These are phyloP conservation scores for Apus apus DNA, from an alignment of 2,113 vertebrate species.

Conservation along the genomic window DNA sequence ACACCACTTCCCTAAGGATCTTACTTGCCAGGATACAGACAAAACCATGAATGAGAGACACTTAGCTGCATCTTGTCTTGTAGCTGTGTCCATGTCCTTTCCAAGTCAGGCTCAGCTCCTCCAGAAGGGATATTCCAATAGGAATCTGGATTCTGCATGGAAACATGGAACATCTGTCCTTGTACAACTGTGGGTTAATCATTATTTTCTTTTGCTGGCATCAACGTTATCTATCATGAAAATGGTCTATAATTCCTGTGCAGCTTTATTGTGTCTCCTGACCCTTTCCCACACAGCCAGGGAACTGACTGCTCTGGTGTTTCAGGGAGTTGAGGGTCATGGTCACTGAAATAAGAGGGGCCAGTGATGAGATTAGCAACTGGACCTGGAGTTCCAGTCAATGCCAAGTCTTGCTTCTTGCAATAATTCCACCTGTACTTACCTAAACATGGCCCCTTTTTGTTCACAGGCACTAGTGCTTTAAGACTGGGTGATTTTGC, in stretches of 20 bases:
- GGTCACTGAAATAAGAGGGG: background rate
- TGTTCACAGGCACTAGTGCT: background rate
- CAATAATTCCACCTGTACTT: background rate
- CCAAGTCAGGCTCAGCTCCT: background rate
- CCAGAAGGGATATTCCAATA: background rate
- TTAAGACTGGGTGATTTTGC: background rate
- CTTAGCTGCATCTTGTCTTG: background rate
- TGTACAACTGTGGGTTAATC: background rate
- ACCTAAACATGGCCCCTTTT: slow-evolving; percentile 4
- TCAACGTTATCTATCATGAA: background rate
- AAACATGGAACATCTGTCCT: background rate
- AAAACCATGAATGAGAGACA: background rate
- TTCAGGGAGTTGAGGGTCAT: background rate
- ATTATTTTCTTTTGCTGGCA: background rate
- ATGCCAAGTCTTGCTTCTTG: background rate
- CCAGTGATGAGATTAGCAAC: background rate
- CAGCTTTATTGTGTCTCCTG: background rate
- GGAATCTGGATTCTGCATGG: background rate
- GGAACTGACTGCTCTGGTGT: background rate
- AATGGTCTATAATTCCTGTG: background rate
- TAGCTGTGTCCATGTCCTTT: background rate
- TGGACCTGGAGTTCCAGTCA: background rate
- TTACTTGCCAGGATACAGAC: background rate
- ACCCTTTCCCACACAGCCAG: background rate
- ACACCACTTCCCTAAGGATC: background rate